phyloP scores from a whole-genome alignment of 2,888 invertebrate species.

The Aporophyla nigra region DNA sequence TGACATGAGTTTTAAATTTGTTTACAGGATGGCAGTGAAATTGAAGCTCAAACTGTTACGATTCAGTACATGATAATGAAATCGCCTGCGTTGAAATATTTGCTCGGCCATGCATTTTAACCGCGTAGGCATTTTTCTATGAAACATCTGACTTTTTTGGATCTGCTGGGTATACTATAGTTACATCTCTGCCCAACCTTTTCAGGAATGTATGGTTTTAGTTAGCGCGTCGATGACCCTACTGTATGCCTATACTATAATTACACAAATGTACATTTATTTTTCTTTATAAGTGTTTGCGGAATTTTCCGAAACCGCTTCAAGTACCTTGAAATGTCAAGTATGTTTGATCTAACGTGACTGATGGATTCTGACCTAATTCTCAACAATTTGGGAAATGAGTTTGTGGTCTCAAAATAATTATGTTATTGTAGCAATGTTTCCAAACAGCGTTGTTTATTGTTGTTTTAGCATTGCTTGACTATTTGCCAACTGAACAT shows the following conservation, averaged over 20 bases:
- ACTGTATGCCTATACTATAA: too few species aligned
- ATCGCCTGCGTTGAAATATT: too few species aligned
- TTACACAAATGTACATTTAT: neutral
- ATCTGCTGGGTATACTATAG: too few species aligned
- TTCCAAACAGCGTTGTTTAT: constrained; percentile 47
- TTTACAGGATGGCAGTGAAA: neutral
- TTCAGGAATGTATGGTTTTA: too few species aligned
- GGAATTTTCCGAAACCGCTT: constrained; percentile 42
- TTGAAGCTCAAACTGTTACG: too few species aligned
- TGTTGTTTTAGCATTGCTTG: constrained; percentile 40
- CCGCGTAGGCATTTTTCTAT: too few species aligned
- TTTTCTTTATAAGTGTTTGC: constrained; percentile 47
- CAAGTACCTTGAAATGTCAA: constrained; percentile 66
- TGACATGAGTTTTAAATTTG: neutral
- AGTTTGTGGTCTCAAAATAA: constrained; percentile 37
- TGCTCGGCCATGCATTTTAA: too few species aligned
- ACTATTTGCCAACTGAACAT: constrained; percentile 48
- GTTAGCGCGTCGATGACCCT: too few species aligned
- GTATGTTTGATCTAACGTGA: constrained; percentile 69
- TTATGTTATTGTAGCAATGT: constrained; percentile 43
- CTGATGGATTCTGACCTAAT: constrained; percentile 65
- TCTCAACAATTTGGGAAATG: constrained; percentile 46
- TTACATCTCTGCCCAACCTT: too few species aligned
- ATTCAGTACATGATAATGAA: too few species aligned
- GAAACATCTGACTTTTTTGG: too few species aligned